Evolutionary conservation across 2,797 vertebrate species (phyloP), one percentile per base, ranked within the genome.

Genomic region (Helicolenus hilgendorfi): DNA sequence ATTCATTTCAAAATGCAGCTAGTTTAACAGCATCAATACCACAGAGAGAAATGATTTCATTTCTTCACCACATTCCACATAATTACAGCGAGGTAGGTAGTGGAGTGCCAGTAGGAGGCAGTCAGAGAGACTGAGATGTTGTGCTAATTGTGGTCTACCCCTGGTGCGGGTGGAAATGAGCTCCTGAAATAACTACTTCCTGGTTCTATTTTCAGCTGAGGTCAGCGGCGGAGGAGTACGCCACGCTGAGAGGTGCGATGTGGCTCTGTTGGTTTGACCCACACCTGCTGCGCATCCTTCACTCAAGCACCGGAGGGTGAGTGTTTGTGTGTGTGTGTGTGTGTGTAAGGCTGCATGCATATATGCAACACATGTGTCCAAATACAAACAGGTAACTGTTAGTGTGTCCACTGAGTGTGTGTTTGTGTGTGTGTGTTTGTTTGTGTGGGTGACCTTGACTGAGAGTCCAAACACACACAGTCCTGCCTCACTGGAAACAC

Each of bases 151-250:
- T 95, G 92, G 83, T 87, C 76, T 81, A 79, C 91, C 84, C 95
- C 94, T 69, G 90, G 85, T 93, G 96, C 79, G 94, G 87, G 91
- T 96, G 95, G 94, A 96, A 96, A 96, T 96, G 88, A 96, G 89
- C 77, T 95, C 93, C 91, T 77, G 81, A 95, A 96, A 96, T 97
- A 96, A 93, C 90, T 24, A 95, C 91, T 95, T 96, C 96, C 94
- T 95, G 94, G 94, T 94, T 95, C 96, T 97, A 97, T 96, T 97
- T 96, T 94, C 87, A 96, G 94, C 91, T 89, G 81, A 95, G 94
- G 94, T 97, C 95, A 96, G 94, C 84, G 81, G 94, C 87, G 93
- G 95, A 95, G 93, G 94, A 94, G 92, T 92, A 95, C 36, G 3
- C 24, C 95, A 93, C 13, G 71, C 87, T 87, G 93, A 77, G 90